Evolutionary conservation across 2,888 invertebrate genomes (phyloP).

Genomic region (Phaonia tiefii): DNA sequence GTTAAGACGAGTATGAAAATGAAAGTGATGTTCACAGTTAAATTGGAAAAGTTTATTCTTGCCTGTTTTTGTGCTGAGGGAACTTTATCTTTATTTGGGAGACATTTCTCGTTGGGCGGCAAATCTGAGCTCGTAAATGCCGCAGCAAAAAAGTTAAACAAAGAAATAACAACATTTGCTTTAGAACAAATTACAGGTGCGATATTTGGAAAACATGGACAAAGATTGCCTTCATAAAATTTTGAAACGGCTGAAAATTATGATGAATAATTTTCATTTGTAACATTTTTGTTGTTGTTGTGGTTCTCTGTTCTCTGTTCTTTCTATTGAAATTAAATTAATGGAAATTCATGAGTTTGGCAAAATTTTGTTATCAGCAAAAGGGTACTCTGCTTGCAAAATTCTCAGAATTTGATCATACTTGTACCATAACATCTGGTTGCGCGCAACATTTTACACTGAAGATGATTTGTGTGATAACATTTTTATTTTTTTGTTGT

Average conservation of each 20-base stretch:
- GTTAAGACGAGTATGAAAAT: constrained; percentile 17
- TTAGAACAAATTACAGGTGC: constrained; percentile 46
- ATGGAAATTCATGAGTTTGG: too few species aligned
- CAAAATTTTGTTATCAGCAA: too few species aligned
- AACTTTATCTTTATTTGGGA: constrained; percentile 49
- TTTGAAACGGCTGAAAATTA: neutral
- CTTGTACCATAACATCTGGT: too few species aligned
- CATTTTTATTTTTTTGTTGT: too few species aligned
- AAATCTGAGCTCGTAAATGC: constrained; percentile 20
- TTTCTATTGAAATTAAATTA: too few species aligned
- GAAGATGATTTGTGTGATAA: too few species aligned
- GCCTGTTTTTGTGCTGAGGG: constrained; percentile 14
- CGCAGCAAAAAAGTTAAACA: neutral
- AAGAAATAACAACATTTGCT: constrained; percentile 42
- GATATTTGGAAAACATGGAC: constrained; percentile 29
- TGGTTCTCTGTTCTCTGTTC: neutral
- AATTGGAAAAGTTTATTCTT: constrained; percentile 61
- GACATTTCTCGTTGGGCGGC: constrained; percentile 25
- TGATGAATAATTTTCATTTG: constrained; percentile 33
- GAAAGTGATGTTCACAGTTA: constrained; percentile 51
- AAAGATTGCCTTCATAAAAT: neutral
- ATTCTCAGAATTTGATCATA: too few species aligned
- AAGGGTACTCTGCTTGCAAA: too few species aligned
- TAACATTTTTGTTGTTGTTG: neutral
- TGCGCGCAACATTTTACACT: too few species aligned